These are phyloP conservation scores for Dryocosmus kuriphilus DNA, from an alignment of 2,888 invertebrate species.

Conservation along the genomic window DNA sequence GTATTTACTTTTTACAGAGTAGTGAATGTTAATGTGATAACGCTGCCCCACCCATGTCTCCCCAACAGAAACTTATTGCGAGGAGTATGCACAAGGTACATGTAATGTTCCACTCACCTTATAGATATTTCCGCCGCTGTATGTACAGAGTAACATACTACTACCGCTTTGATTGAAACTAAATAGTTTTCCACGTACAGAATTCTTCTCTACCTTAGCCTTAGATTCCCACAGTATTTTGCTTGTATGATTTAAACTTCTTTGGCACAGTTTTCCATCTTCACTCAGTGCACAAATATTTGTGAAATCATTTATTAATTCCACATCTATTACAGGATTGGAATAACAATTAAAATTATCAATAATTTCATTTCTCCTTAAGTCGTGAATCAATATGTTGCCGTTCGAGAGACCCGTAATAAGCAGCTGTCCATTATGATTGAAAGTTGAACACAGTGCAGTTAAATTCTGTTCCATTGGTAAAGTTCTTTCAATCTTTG, in stretches of 20 bases:
- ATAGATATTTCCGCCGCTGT: constrained; percentile 76
- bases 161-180: constrained; percentile 76
- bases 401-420: constrained; percentile 82
- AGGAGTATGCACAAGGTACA: too few species aligned
- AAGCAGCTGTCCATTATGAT: constrained; percentile 81
- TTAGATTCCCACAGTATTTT: constrained; percentile 74
- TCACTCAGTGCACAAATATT: constrained; percentile 80
- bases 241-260: constrained; percentile 78
- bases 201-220: constrained; percentile 74
- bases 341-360: constrained; percentile 80
- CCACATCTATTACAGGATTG: constrained; percentile 79
- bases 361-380: constrained; percentile 79
- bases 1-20: too few species aligned
- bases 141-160: constrained; percentile 75
- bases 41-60: too few species aligned
- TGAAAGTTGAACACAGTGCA: constrained; percentile 80
- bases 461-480: constrained; percentile 75
- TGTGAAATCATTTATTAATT: constrained; percentile 80
- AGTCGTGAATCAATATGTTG: constrained; percentile 80
- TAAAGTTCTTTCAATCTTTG: constrained; percentile 77
- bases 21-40: too few species aligned
- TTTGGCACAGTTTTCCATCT: constrained; percentile 77
- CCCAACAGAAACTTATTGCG: too few species aligned
- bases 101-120: constrained; percentile 63
- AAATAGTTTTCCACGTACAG: constrained; percentile 75